Conservation (phyloP, 2,888 invertebrate genomes). For the Rhopalosiphum nymphaeae region DNA sequence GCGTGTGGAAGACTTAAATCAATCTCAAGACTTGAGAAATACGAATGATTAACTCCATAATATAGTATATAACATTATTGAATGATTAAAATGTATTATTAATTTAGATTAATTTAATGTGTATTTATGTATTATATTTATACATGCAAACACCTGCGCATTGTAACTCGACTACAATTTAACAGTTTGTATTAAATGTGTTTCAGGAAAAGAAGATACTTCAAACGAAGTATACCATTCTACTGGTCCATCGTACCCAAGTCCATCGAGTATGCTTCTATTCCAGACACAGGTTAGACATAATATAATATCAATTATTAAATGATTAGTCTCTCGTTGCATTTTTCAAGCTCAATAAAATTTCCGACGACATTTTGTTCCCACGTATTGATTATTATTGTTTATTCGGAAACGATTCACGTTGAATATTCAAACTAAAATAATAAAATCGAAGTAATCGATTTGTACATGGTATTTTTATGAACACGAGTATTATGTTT, state of each 20-base stretch:
- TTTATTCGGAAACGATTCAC: not conserved
- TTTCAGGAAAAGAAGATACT: constrained; percentile 63
- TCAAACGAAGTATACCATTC: constrained; percentile 61
- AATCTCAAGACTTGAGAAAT: not conserved
- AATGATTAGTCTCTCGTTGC: constrained; percentile 60
- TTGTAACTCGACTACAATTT: not conserved
- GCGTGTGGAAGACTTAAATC: not conserved
- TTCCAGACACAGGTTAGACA: constrained; percentile 88
- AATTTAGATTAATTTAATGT: not conserved
- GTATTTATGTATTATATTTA: not conserved
- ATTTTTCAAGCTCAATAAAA: constrained; percentile 38
- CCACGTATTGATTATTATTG: constrained; percentile 10
- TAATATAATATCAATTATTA: not conserved
- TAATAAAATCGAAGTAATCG: too few species aligned
- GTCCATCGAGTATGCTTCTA: constrained; percentile 90
- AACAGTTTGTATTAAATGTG: not conserved
- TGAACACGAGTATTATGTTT: not conserved
- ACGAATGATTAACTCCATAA: not conserved
- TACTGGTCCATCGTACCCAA: constrained; percentile 72
- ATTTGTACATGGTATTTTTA: not conserved
- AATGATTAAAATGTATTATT: not conserved
- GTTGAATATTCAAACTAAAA: not conserved
- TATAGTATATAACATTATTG: not conserved
- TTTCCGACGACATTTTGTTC: constrained; percentile 13
- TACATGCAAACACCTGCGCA: not conserved